Evolutionary conservation across 1,140 invertebrate species (phyloP).

Genomic region (Scaptodrosophila lebanonensis): DNA sequence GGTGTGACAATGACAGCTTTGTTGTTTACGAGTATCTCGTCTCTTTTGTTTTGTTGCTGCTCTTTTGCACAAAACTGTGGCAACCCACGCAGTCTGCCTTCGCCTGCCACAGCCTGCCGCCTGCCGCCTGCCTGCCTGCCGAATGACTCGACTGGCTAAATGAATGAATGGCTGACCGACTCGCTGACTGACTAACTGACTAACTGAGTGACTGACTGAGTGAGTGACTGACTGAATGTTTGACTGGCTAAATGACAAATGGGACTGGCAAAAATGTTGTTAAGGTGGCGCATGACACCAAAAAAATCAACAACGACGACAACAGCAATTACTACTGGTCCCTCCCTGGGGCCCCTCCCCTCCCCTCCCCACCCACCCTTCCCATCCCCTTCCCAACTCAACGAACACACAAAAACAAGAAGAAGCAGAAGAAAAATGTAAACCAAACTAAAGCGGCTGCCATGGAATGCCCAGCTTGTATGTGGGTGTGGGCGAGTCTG

Average conservation of each 20-base stretch:
- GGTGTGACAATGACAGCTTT: no score
- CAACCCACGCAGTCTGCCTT: slow-evolving; percentile 68
- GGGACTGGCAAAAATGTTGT: slow-evolving; percentile 64
- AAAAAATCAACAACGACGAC: slow-evolving; percentile 19
- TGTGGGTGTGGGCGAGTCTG: no score
- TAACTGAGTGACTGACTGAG: slow-evolving; percentile 11
- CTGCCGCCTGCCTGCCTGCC: slow-evolving; percentile 20
- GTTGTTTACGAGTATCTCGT: no score
- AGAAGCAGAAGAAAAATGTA: no score
- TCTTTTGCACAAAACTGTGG: slow-evolving; percentile 17
- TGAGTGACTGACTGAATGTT: slow-evolving; percentile 24
- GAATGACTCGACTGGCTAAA: slow-evolving; percentile 3
- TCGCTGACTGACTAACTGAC: slow-evolving; percentile 25
- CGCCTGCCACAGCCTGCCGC: slow-evolving; percentile 58
- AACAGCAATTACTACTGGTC: slow-evolving; percentile 4
- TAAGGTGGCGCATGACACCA: slow-evolving; percentile 70
- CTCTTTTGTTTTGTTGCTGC: slow-evolving; percentile 52
- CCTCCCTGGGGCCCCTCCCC: no score
- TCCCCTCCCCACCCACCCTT: no score
- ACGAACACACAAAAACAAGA: no score
- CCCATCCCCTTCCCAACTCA: no score
- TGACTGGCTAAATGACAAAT: slow-evolving; percentile 57
- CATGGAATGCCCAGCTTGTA: no score
- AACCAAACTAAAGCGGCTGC: no score
- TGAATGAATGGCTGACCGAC: slow-evolving; percentile 12